Percentiles rank a stretch among this genome's conserved stretches.
Evolutionary conservation across 2,888 invertebrate species (phyloP).

Genomic region (Oscheius sp.): DNA sequence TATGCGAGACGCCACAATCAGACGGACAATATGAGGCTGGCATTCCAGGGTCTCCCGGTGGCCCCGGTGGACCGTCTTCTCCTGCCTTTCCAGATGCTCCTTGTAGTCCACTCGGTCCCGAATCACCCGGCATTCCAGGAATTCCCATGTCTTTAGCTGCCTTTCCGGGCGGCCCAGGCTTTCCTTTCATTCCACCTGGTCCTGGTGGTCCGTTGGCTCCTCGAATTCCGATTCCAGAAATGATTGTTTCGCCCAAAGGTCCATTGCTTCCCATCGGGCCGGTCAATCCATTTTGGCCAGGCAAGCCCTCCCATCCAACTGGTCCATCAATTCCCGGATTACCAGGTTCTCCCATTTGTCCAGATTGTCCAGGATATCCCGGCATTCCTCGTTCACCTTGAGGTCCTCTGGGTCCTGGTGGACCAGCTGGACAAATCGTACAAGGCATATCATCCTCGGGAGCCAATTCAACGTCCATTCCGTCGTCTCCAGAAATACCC

Average conservation of each 20-base stretch:
- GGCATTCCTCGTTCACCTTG: constrained; percentile 68
- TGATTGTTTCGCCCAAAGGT: constrained; percentile 57
- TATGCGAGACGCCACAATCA: constrained; percentile 56
- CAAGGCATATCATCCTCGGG: constrained; percentile 68
- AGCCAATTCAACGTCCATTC: constrained; percentile 67
- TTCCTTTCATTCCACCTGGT: constrained; percentile 59
- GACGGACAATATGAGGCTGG: constrained; percentile 58
- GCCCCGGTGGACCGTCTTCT: constrained; percentile 60
- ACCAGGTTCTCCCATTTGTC: constrained; percentile 59
- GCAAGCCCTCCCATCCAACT: constrained; percentile 51
- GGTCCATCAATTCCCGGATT: constrained; percentile 56
- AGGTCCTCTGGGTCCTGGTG: constrained; percentile 55
- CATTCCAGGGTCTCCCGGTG: constrained; percentile 65
- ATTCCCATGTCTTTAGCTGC: constrained; percentile 38
- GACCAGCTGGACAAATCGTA: constrained; percentile 69
- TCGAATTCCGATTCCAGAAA: constrained; percentile 66
- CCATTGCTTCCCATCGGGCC: constrained; percentile 54
- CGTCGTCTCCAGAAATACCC: constrained; percentile 62
- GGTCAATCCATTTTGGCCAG: constrained; percentile 46
- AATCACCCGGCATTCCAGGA: constrained; percentile 44
- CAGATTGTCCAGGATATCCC: constrained; percentile 58
- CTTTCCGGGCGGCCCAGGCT: constrained; percentile 58
- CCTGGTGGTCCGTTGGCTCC: constrained; percentile 66
- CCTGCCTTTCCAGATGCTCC: constrained; percentile 60
- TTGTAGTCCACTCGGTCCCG: constrained; percentile 60